These are phyloP conservation scores for Lepus europaeus DNA, from an alignment of 2,113 vertebrate species.

Conservation along the genomic window DNA sequence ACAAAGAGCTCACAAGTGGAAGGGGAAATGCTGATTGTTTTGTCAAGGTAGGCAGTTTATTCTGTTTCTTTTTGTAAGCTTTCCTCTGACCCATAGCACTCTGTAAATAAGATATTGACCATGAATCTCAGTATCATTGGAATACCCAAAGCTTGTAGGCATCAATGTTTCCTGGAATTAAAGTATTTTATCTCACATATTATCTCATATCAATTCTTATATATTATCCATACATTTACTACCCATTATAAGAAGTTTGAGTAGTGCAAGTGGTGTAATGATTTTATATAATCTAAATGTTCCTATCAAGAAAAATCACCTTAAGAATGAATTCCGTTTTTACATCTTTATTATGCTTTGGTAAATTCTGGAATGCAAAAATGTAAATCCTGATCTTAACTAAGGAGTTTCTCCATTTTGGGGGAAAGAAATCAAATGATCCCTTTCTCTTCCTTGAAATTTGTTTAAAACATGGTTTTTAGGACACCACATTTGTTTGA, in stretches of 20 bases:
- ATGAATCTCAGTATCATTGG: background rate
- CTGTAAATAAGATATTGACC: background rate
- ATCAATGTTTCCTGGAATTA: background rate
- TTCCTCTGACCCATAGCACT: background rate
- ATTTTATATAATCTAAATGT: background rate
- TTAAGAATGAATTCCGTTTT: background rate
- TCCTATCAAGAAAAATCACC: background rate
- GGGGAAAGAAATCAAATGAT: background rate
- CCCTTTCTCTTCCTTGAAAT: background rate
- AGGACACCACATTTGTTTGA: background rate
- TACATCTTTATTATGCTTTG: background rate
- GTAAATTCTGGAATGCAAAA: background rate
- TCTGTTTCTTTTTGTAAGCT: background rate
- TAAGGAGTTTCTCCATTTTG: background rate
- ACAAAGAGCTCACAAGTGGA: slow-evolving; percentile 24
- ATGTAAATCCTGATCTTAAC: background rate
- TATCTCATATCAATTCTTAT: too few species aligned
- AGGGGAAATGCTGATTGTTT: background rate
- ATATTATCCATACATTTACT: background rate
- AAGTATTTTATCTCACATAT: background rate
- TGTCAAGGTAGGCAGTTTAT: background rate
- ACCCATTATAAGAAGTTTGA: background rate
- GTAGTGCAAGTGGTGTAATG: background rate
- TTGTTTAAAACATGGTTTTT: background rate
- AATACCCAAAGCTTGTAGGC: too few species aligned